phyloP scores from a whole-genome alignment of 2,113 vertebrate species.

The Thunnus thynnus region DNA sequence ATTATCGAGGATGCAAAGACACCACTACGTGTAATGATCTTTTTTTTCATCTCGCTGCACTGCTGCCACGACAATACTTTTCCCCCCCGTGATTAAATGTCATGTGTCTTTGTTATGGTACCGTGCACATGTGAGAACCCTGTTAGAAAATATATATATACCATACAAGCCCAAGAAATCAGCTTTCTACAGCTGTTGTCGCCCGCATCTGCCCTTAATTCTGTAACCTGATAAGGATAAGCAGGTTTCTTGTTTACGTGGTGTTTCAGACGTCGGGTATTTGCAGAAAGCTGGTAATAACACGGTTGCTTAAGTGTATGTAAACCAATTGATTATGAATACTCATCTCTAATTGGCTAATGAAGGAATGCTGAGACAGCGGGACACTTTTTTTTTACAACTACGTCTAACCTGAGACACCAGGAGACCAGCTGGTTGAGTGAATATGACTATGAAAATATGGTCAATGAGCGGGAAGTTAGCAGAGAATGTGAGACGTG shows the following conservation, averaged over 20 bases:
- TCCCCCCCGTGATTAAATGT: too few species aligned
- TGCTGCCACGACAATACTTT: too few species aligned
- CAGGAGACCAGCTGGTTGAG: too few species aligned
- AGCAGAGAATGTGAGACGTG: too few species aligned
- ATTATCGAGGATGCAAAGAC: not conserved
- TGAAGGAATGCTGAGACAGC: not conserved
- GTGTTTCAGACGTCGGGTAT: not conserved
- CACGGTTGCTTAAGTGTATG: not conserved
- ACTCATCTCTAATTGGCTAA: not conserved
- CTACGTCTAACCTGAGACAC: too few species aligned
- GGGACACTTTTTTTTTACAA: too few species aligned
- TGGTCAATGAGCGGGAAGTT: too few species aligned
- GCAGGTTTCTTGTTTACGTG: not conserved
- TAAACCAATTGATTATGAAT: not conserved
- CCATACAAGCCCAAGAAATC: not conserved
- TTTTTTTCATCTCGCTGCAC: not conserved
- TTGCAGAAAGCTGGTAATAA: not conserved
- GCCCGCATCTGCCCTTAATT: too few species aligned
- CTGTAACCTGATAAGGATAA: not conserved
- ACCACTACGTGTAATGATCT: not conserved
- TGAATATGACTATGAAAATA: too few species aligned
- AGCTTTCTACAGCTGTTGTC: not conserved
- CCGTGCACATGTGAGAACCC: not conserved
- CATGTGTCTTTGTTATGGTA: too few species aligned
- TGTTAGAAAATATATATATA: not conserved